A percentile compares a stretch with the other conserved stretches of the same genome.
These are phyloP conservation scores for Phataginus tricuspis DNA, from an alignment of 2,797 vertebrate species.

Conservation along the genomic window DNA sequence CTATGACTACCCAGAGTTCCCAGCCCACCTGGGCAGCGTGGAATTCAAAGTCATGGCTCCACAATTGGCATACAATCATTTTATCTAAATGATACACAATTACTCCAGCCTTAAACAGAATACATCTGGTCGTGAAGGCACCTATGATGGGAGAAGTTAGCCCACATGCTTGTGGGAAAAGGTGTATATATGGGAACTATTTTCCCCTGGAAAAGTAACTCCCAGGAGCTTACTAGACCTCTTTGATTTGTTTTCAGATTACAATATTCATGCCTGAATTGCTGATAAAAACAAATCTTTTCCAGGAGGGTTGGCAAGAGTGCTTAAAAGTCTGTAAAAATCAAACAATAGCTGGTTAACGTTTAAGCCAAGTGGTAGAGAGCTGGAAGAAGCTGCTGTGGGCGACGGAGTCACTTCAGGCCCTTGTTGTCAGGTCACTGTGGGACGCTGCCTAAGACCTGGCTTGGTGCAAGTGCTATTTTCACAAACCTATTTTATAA, in stretches of 20 bases:
- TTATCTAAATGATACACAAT: conserved; percentile 27
- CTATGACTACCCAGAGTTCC: not conserved
- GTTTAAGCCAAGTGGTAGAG: conserved; percentile 65
- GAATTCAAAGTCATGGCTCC: not conserved
- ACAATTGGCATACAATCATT: not conserved
- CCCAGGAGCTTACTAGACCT: not conserved
- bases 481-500: conserved; percentile 27
- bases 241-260: conserved; percentile 63
- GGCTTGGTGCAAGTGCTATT: not conserved
- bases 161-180: not conserved
- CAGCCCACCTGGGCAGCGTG: not conserved
- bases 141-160: not conserved
- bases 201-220: conserved; percentile 30
- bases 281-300: conserved; percentile 51
- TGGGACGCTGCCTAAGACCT: not conserved
- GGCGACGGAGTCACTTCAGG: not conserved
- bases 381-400: not conserved
- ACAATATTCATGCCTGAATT: conserved; percentile 51
- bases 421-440: not conserved
- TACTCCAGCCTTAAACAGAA: not conserved
- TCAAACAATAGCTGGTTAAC: conserved; percentile 62
- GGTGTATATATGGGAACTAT: not conserved
- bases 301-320: conserved; percentile 49
- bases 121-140: not conserved
- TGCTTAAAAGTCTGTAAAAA: conserved; percentile 57